Conservation (phyloP, 1,140 invertebrate species). For the Samia ricini region DNA sequence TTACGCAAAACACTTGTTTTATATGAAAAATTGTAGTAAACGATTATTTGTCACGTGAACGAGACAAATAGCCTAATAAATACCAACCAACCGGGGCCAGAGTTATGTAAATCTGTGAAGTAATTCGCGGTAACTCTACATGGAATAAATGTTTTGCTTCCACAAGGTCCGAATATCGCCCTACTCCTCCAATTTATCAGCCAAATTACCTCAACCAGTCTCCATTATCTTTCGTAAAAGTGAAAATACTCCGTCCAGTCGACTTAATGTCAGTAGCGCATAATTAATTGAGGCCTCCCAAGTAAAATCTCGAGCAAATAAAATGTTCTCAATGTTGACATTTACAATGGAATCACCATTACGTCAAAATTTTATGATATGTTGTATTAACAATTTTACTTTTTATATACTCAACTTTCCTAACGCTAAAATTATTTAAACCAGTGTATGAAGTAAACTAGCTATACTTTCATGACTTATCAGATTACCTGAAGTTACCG, state of each 20-base stretch:
- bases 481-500: too few species aligned
- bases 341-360: constrained; percentile 41
- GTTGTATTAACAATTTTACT: too few species aligned
- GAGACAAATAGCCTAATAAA: constrained; percentile 53
- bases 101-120: constrained; percentile 49
- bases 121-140: constrained; percentile 31
- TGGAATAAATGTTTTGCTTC: constrained; percentile 30
- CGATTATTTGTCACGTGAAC: constrained; percentile 37
- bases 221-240: constrained; percentile 47
- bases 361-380: background rate
- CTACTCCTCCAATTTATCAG: constrained; percentile 43
- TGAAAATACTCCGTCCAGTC: constrained; percentile 35
- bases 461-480: too few species aligned
- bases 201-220: constrained; percentile 28
- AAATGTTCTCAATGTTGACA: constrained; percentile 37
- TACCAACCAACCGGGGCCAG: constrained; percentile 33
- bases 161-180: constrained; percentile 47
- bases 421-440: too few species aligned
- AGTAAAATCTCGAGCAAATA: constrained; percentile 56
- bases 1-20: constrained; percentile 56
- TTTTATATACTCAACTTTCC: too few species aligned
- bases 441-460: too few species aligned
- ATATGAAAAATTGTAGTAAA: constrained; percentile 50
- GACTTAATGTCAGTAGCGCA: constrained; percentile 42
- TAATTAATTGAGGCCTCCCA: constrained; percentile 62